Evolutionary conservation across 2,113 vertebrate genomes (phyloP), one percentile per base, ranked within the genome.

Genomic region (Paradoxurus hermaphroditus): DNA sequence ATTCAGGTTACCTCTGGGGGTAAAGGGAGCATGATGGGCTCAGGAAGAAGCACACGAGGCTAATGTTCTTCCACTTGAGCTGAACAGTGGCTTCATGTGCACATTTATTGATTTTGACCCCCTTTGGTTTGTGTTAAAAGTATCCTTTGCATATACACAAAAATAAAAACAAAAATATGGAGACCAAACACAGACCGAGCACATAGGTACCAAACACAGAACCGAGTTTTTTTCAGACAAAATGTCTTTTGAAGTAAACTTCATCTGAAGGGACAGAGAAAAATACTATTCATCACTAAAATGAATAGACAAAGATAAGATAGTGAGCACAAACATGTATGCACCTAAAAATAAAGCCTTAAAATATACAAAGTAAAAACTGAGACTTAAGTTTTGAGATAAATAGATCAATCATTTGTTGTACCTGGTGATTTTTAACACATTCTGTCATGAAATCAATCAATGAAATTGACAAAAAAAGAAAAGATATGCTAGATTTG

Each of bases 401-500:
- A 70, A 87, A 62, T n/a, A 59, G 81, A 85, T 70, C 44, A 93
- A 67, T 81, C 23, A 79, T 72, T 65, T 86, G 36, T 75, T 39
- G 7, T 67, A 72, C 44, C 29, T 82, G 67, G 29, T 65, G 13
- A 39, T 93, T 94, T 94, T 93, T 91, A 90, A 81, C 29, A 63
- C 21, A 90, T 65, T 93, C 19, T 3, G 90, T 62, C 31, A 63
- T 91, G 86, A 79, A 94, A 82, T 70, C 14, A 88, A 87, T 93
- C 72, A 72, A 96, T 77, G 77, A 92, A 97, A 72, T 34, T 19
- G 16, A 91, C 56, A 27, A 85, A 81, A 23, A 46, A 83, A 92
- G 84, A 23, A 46, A 84, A 92, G 84, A 90, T 77, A 91, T 1
- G 21, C 36, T 79, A 93, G 81, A 91, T 97, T 89, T 96, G 53